phyloP scores from a whole-genome alignment of 2,888 invertebrate genomes.

The Macrostomum cliftonense region DNA sequence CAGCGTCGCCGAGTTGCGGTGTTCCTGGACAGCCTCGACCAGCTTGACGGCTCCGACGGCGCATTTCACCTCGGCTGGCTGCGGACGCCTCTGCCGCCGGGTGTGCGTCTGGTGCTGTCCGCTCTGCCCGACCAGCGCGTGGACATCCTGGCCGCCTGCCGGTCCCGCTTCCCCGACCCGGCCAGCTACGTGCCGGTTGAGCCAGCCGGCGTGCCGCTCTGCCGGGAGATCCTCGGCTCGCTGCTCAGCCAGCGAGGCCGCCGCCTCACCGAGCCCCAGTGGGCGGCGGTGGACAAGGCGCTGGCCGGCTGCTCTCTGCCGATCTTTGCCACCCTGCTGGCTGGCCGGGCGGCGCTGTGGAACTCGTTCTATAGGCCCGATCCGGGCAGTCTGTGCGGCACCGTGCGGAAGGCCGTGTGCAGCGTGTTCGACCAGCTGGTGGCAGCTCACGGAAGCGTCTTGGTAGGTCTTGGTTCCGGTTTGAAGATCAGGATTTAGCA shows the following conservation, averaged over 20 bases:
- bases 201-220: conserved; percentile 16
- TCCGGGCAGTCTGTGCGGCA: too few relatives aligned
- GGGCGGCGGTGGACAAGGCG: conserved; percentile 77
- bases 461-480: too few relatives aligned
- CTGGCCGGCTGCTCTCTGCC: conserved; percentile 79
- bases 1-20: conserved; percentile 40
- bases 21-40: conserved; percentile 85
- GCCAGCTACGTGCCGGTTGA: conserved; percentile 14
- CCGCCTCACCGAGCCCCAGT: conserved; percentile 63
- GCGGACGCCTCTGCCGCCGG: conserved; percentile 64
- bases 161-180: conserved; percentile 3
- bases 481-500: too few relatives aligned
- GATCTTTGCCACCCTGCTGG: conserved; percentile 72
- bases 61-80: conserved; percentile 89
- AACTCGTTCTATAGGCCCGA: too few relatives aligned
- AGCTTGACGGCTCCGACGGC: conserved; percentile 65
- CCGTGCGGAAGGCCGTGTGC: too few relatives aligned
- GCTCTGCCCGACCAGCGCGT: conserved; percentile 7
- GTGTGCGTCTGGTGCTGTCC: conserved; percentile 77
- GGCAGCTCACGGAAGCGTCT: too few relatives aligned
- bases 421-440: too few relatives aligned
- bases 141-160: conserved; percentile 18
- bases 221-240: conserved; percentile 19
- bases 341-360: too few relatives aligned
- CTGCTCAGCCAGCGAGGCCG: conserved; percentile 13